These are phyloP conservation scores for Egretta garzetta DNA, from an alignment of 2,113 vertebrate genomes.

Conservation along the genomic window DNA sequence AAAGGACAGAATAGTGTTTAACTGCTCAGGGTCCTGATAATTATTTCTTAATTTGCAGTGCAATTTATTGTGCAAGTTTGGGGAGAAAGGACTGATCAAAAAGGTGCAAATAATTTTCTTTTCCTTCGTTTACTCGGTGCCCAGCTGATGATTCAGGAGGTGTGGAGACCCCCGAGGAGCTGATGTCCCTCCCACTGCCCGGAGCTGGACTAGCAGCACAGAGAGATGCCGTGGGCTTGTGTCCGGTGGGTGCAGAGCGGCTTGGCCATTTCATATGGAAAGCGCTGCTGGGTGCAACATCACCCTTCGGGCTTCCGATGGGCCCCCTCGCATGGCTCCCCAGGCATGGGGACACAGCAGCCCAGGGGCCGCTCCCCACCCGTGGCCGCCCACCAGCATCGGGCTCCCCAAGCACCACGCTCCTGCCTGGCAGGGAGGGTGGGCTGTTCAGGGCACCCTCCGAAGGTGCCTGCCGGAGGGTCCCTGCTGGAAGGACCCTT, in stretches of 20 bases:
- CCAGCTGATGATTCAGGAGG: not conserved
- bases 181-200: not conserved
- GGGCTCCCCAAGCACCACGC: not conserved
- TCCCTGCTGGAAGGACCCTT: not conserved
- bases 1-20: conserved; percentile 58
- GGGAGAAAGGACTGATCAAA: not conserved
- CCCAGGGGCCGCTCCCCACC: no score
- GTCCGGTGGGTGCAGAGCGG: fast-evolving
- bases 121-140: not conserved
- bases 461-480: not conserved
- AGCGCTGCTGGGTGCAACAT: not conserved
- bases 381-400: no score
- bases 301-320: not conserved
- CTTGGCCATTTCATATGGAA: not conserved
- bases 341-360: no score
- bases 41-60: conserved; percentile 11
- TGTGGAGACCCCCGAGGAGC: not conserved
- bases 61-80: not conserved
- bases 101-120: not conserved
- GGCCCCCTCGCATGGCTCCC: not conserved
- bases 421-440: fast-evolving
- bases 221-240: no score
- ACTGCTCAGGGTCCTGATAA: not conserved
- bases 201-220: no score
- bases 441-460: no score